Evolutionary conservation across 2,888 invertebrate genomes (phyloP), one percentile per base, ranked within the genome.

Genomic region (Oithona nana): DNA sequence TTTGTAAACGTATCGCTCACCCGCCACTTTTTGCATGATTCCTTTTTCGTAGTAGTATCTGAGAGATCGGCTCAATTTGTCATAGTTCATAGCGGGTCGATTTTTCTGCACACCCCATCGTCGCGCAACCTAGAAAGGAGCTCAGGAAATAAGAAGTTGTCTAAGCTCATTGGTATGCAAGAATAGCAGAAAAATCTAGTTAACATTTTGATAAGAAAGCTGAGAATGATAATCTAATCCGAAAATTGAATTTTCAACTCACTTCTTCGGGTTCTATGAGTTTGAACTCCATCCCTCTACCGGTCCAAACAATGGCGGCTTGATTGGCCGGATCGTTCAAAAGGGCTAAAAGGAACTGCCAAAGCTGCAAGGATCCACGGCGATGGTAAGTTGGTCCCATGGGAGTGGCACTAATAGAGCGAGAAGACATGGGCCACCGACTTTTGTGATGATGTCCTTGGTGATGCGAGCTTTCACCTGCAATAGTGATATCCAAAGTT

Each of bases 21-120:
- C 90, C 63, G 89, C 88, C 0, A 94, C 94, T 74, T 94, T 94
- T 75, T 93, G 93, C 92, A 94, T 93, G 70, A 94, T 94, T n/a
- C 93, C 93, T 72, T 94, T 94, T 73, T 94, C 93, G 72, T 94
- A 94, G 72, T 94, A 94, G 70, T 94, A 94, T n/a, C 94, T 80
- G 50, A 94, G 77, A 0, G 93, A 93, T 6, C 94, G 79, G 49
- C 92, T 92, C 57, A 94, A 75, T 73, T 94, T 94, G 74, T 94
- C 94, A 71, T 94, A 94, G 75, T 94, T 94, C 94, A 94, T 94
- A 0, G 93, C 93, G 0, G 93, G 93, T 0, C 93, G 78, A 76
- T 94, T 94, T 75, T 94, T 94, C 74, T 93, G 93, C 3, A 92
- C 83, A 1, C 94, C 94, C 94, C 94, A 94, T 28, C 92, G 79